Evolutionary conservation across 2,797 vertebrate species (phyloP).

Genomic region (Amblyraja radiata): DNA sequence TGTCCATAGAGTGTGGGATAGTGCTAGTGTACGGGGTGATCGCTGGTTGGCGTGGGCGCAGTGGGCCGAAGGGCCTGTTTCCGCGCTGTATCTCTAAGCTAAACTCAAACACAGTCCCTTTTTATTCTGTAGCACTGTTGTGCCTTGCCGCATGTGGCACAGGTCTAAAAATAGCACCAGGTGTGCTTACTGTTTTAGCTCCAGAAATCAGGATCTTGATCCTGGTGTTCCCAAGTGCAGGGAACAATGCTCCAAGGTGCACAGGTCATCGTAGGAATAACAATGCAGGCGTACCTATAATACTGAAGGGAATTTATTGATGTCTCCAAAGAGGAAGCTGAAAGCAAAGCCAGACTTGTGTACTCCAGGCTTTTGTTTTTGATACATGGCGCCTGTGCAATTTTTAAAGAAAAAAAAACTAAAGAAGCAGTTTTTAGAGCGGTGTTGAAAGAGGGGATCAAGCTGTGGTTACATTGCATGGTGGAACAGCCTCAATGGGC

Average conservation of each 20-base stretch:
- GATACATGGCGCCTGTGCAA: not conserved
- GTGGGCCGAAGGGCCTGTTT: no score
- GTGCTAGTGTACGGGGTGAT: no score
- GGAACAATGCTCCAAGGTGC: not conserved
- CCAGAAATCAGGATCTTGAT: not conserved
- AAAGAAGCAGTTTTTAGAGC: not conserved
- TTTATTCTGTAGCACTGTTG: not conserved
- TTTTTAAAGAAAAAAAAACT: not conserved
- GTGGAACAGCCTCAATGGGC: no score
- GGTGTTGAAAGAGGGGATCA: no score
- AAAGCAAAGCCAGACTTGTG: not conserved
- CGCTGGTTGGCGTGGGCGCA: no score
- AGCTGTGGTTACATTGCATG: no score
- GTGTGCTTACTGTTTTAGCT: not conserved
- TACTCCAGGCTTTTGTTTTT: not conserved
- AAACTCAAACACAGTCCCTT: not conserved
- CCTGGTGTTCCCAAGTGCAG: slow-evolving; percentile 9
- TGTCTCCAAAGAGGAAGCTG: no score
- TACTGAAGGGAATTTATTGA: not conserved
- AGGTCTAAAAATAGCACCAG: slow-evolving; percentile 1
- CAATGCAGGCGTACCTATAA: not conserved
- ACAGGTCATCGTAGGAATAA: not conserved
- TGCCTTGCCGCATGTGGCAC: not conserved
- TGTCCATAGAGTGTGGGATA: no score
- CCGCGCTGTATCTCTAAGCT: no score